Base-by-base conservation (phyloP, 2,888 invertebrate species). In the Galerucella pusilla region DNA sequence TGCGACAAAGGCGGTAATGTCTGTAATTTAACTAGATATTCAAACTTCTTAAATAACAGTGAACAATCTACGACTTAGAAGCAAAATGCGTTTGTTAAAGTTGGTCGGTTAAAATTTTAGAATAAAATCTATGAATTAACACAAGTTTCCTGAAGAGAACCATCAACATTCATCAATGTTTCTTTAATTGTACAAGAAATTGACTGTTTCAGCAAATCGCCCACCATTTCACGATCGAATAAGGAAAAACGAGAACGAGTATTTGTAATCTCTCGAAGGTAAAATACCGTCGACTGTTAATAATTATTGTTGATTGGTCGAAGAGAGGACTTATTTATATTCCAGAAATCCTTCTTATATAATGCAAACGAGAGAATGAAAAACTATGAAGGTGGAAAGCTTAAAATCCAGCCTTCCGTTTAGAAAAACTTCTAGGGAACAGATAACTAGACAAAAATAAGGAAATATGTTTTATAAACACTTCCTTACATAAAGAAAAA, bases 171-270 rank as follows among this genome's bases (percentile, higher is more conserved):
- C 63, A 52, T 70, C 63, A 42, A 63, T 70, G 49, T 63, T 64
- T 46, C 35, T 65, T 70, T 63, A 70, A 70, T 70, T 63, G 70
- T 70, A 54, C 64, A 46, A 65, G 42, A 46, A 45, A 65, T 65
- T 46, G 20, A 45, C 52, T 28, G n/a, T 61, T 59, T 70, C 52
- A 63, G 52, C 70, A 70, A 57, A 10, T 70, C 70, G 70, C 70
- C 70, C 70, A 70, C 70, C 54, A 35, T 64, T 20, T 16, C 52
- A 42, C 12, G 63, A 70, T 54, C 70, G 16, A 63, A 64, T 70
- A 70, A 70, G 64, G 64, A 64, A 52, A 64, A 64, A 70, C 70
- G 49, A 63, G 61, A 69, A 49, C 35, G 9, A 42, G 6, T 42
- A 35, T 35, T 42, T 9, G 49, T 49, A 2, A 49, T 49, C 0